Base-by-base conservation (phyloP, 1,140 invertebrate species). In the Pseudoatta argentina region DNA sequence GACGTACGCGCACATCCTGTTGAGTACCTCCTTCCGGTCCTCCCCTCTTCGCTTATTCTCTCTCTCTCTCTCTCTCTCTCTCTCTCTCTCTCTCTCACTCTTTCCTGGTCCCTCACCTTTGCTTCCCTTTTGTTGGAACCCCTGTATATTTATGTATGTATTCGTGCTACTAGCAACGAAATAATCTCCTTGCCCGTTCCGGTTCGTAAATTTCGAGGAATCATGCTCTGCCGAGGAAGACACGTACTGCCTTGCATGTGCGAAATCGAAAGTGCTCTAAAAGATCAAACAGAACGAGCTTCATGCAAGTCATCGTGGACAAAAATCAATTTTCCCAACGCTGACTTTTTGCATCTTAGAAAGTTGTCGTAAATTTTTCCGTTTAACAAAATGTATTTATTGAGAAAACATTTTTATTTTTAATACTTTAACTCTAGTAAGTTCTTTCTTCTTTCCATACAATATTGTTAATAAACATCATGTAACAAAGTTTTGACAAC, bases 1-100 rank as follows among this genome's bases (percentile, higher is more conserved):
- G 92, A 92, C 91, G 91, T 76, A 86, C 88, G 91, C 92, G 86
- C 89, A 71, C 64, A 93, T 93, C 93, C 92, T 93, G 92, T 92
- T 89, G 86, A 72, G 88, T 88, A 86, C 73, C 92, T 92, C 73
- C 88, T 92, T 92, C 91, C 91, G 91, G 91, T 91, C 78, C 86
- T 63, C 73, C 83, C 57, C 61, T 53, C 78, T 75, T 61, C 78
- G 12, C 57, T 69, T 53, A n/a, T 48, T 39, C 51, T 67, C 51
- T 24, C 72, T 53, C 39, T 14, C 59, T 67, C 77, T 24, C 59
- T 61, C 27, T 63, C 39, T 73, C 63, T 77, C n/a, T 61, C 21
- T 77, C 57, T 61, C 21, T 77, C 57, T 34, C 34, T 34, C 34
- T 34, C 34, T 6, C 6, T 34, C 34, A 0, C 51, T 67, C 51